Conservation (phyloP, 2,113 vertebrate species). For the Malurus elegans region DNA sequence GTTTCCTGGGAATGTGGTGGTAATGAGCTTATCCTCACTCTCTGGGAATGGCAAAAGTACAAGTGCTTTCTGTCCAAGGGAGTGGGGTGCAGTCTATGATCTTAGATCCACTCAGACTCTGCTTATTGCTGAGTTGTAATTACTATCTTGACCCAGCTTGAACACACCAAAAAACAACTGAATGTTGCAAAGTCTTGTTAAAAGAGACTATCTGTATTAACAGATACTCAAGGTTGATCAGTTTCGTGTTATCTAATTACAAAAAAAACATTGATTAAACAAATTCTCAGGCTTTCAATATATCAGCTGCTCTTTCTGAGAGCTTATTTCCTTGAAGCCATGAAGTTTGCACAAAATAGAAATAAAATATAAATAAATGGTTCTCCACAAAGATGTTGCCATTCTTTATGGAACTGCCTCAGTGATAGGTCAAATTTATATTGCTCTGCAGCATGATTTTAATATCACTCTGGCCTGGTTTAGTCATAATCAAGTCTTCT, state of each 20-base stretch:
- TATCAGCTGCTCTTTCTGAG: conserved; percentile 8
- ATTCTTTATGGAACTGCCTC: conserved; percentile 31
- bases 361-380: conserved; percentile 54
- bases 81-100: background rate
- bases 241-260: background rate
- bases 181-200: background rate
- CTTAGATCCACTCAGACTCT: background rate
- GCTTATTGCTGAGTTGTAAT: background rate
- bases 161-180: background rate
- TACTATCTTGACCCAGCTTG: background rate
- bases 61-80: background rate
- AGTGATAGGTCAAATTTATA: conserved; percentile 62
- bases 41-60: background rate
- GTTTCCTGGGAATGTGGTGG: background rate
- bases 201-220: background rate
- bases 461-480: conserved; percentile 51
- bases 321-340: conserved; percentile 22
- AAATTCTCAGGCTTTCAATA: background rate
- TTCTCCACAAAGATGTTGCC: background rate
- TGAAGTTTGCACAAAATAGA: conserved; percentile 19
- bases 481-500: conserved; percentile 59
- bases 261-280: background rate
- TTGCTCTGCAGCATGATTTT: conserved; percentile 56
- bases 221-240: background rate
- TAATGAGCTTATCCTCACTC: background rate